Evolutionary conservation across 53 echinoderm and acorn worm species (phyloP).

Genomic region (Mesocentrotus franciscanus): DNA sequence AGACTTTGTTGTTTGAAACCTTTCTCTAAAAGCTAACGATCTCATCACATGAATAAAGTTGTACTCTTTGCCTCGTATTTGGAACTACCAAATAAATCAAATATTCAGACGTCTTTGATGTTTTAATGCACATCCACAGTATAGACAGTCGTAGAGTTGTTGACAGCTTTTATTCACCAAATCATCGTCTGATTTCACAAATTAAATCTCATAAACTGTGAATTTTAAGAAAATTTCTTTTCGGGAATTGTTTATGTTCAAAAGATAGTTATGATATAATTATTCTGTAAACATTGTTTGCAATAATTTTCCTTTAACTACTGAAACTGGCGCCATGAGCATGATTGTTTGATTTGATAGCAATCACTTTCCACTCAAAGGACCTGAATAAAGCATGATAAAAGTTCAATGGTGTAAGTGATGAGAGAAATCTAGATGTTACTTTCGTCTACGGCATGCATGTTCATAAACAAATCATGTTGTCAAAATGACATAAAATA

Average conservation of each 20-base stretch:
- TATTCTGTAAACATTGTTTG: not conserved
- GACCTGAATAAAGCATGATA: not conserved
- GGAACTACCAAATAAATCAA: too few relatives aligned
- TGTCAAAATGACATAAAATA: not conserved
- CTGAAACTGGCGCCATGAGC: not conserved
- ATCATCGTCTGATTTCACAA: too few relatives aligned
- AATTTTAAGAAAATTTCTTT: not conserved
- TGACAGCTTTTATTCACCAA: too few relatives aligned
- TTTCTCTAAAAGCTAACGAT: too few relatives aligned
- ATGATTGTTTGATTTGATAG: not conserved
- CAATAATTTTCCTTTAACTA: not conserved
- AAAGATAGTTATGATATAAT: not conserved
- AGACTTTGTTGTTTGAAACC: too few relatives aligned
- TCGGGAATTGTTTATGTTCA: not conserved
- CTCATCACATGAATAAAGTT: too few relatives aligned
- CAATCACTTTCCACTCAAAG: not conserved
- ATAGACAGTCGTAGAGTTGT: too few relatives aligned
- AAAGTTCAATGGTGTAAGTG: not conserved
- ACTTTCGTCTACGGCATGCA: not conserved
- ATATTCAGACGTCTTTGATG: too few relatives aligned
- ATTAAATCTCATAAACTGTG: not conserved
- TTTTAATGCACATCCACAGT: too few relatives aligned
- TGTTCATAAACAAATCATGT: not conserved
- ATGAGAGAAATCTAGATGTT: not conserved
- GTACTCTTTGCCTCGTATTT: too few relatives aligned